Conservation (phyloP, 2,113 vertebrate genomes). For the Hippocampus guttulatus region DNA sequence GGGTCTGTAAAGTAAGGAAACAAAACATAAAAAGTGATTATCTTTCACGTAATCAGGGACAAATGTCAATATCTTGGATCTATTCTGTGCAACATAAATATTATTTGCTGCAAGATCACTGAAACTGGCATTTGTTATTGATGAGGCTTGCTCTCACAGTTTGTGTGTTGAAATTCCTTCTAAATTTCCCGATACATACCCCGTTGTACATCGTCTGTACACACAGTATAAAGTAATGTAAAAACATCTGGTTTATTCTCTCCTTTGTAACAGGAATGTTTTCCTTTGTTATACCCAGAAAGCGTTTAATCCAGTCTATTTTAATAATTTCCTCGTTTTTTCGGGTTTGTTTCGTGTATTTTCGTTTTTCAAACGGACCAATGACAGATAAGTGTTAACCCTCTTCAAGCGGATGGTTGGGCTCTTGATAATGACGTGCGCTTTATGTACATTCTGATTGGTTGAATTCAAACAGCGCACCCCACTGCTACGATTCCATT, state of each 20-base stretch:
- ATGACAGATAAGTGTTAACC: conserved; percentile 43
- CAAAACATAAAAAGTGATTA: too few relatives aligned
- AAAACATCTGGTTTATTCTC: too few relatives aligned
- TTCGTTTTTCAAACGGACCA: conserved; percentile 71
- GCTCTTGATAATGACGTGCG: not conserved
- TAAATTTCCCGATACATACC: too few relatives aligned
- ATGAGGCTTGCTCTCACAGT: too few relatives aligned
- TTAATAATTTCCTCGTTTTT: not conserved
- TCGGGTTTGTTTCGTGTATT: not conserved
- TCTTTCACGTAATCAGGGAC: too few relatives aligned
- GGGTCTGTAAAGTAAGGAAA: too few relatives aligned
- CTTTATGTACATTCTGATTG: conserved; percentile 36
- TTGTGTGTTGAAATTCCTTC: too few relatives aligned
- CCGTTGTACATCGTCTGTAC: too few relatives aligned
- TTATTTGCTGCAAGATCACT: not conserved
- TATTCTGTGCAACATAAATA: not conserved
- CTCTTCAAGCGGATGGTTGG: conserved; percentile 29
- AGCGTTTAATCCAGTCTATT: not conserved
- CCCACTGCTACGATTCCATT: conserved; percentile 40
- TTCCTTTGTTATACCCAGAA: not conserved
- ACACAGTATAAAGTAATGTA: too few relatives aligned
- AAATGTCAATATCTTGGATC: not conserved
- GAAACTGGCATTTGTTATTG: too few relatives aligned
- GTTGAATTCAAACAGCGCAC: conserved; percentile 19
- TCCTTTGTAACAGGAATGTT: too few relatives aligned